A percentile compares a stretch with the other conserved stretches of the same genome.
phyloP scores from a whole-genome alignment of 2,113 vertebrate species.

The Scomber japonicus region DNA sequence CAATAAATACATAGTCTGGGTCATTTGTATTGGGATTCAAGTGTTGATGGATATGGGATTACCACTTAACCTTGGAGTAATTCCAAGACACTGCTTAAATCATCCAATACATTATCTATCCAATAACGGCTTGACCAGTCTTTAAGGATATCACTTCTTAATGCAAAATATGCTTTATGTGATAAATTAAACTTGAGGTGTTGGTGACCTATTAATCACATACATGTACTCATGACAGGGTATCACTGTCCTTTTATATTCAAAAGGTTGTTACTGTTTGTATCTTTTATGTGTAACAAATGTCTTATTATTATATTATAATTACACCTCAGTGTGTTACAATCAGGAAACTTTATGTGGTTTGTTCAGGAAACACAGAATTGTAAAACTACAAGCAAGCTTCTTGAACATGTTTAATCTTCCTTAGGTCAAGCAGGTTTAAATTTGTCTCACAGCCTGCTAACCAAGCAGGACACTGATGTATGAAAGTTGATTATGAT shows the following conservation, averaged over 20 bases:
- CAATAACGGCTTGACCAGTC: slow-evolving; percentile 77
- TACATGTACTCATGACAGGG: slow-evolving; percentile 48
- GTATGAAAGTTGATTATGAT: slow-evolving; percentile 51
- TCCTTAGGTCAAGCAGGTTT: slow-evolving; percentile 38
- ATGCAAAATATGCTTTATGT: slow-evolving; percentile 81
- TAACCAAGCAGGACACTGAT: slow-evolving; percentile 45
- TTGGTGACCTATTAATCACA: slow-evolving; percentile 72
- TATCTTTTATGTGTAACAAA: slow-evolving; percentile 27
- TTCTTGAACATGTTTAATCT: slow-evolving; percentile 30
- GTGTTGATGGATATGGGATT: slow-evolving; percentile 84
- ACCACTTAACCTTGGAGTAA: slow-evolving; percentile 86
- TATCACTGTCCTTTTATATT: slow-evolving; percentile 58
- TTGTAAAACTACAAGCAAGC: slow-evolving; percentile 13
- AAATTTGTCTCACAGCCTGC: slow-evolving; percentile 25
- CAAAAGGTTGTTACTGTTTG: slow-evolving; percentile 51
- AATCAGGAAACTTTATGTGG: slow-evolving; percentile 9
- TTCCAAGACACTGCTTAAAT: slow-evolving; percentile 79
- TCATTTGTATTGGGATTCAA: slow-evolving; percentile 79
- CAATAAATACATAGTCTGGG: slow-evolving; percentile 80
- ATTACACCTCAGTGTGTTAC: slow-evolving; percentile 23
- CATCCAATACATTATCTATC: slow-evolving; percentile 73
- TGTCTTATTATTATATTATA: slow-evolving; percentile 30
- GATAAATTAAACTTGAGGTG: slow-evolving; percentile 71
- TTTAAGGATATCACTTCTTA: slow-evolving; percentile 79
- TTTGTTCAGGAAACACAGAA: background rate